These are phyloP conservation scores for Seriola rivoliana DNA, from an alignment of 2,113 vertebrate genomes.

Conservation along the genomic window DNA sequence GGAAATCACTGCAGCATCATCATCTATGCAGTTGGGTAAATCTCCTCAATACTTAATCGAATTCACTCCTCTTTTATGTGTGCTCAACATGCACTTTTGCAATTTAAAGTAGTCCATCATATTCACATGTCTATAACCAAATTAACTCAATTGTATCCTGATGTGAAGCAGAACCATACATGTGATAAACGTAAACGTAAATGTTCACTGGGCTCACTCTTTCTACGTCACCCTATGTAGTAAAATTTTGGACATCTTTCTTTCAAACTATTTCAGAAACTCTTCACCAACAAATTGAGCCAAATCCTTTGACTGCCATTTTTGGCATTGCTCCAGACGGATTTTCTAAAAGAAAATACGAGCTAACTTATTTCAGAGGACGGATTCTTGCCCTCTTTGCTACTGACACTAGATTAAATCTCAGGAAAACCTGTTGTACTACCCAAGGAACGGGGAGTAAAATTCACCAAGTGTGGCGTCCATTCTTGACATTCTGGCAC, in stretches of 20 bases:
- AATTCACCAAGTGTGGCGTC: neutral
- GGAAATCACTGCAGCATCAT: too few species aligned
- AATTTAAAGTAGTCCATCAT: neutral
- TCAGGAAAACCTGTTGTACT: neutral
- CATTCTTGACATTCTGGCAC: neutral
- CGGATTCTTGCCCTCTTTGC: neutral
- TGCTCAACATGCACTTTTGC: neutral
- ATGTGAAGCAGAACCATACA: neutral
- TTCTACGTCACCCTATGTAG: too few species aligned
- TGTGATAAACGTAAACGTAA: neutral
- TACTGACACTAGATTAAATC: neutral
- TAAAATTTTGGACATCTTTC: neutral
- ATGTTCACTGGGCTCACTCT: neutral
- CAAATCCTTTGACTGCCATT: neutral
- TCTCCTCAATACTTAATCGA: too few species aligned
- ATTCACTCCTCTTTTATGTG: neutral
- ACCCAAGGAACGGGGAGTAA: neutral
- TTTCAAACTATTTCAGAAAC: neutral
- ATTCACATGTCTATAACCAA: neutral
- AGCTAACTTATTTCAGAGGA: neutral
- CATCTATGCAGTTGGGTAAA: too few species aligned
- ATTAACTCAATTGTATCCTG: neutral
- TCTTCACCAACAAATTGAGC: neutral
- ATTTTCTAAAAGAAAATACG: neutral
- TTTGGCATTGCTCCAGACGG: neutral